Base-by-base conservation (phyloP, 2,888 invertebrate genomes). In the Bellardia pandia region DNA sequence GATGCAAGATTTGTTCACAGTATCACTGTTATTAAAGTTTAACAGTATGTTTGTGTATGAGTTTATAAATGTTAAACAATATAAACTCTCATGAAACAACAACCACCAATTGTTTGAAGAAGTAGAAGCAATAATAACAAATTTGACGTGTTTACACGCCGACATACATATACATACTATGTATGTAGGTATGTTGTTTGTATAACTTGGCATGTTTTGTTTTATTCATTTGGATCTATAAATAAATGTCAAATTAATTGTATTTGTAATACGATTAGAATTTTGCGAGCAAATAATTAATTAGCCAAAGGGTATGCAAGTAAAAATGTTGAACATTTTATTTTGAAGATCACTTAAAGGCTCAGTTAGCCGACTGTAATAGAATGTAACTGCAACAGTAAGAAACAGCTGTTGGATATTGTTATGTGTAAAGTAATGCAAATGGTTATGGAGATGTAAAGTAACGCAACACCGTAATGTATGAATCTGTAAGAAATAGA, bases 71-170 rank as follows among this genome's bases (percentile, higher is more conserved):
- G 81, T 66, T 64, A 66, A 74, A 60, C 14, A 37, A 48, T 53
- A 48, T 30, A 37, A 48, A 33, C 33, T 56, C 81, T 60, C 33
- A 37, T 14, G 30, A 53, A 23, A 16, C 66, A 81, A 48, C 58
- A 56, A 75, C 81, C 66, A 81, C 58, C 58, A 68, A 48, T 68
- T 40, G 8, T 40, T 45, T 56, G 5, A 45, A 16, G 9, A 56
- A 16, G 23, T 16, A 5, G 37, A 56, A 7, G 8, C 2, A 45
- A 11, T 8, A 56, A 23, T 9, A 56, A 16, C 23, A 45, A 45
- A 45, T 7, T 45, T 45, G 45, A 45, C 45, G 45, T 11, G 2
- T 11, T 2, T 23, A 60, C 13, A 60, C 33, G 11, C 33, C 6
- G 1, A 14, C 60, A 3, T n/a, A 1, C 23, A 23, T 23, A 23